phyloP scores from a whole-genome alignment of 2,113 vertebrate genomes.

The Pelusios castaneus region DNA sequence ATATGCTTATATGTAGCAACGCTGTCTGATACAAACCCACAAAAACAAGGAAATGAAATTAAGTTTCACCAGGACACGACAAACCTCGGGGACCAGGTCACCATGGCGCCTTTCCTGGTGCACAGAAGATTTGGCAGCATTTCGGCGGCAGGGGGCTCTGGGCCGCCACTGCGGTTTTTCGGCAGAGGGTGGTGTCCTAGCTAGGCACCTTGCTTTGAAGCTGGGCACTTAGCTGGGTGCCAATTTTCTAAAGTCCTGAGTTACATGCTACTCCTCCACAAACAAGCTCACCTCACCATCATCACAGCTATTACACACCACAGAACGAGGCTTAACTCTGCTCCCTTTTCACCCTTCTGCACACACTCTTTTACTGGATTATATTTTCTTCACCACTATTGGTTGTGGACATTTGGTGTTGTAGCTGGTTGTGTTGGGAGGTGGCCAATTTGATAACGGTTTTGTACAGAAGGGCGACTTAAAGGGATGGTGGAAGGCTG shows the following conservation, averaged over 20 bases:
- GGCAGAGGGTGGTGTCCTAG: too few relatives aligned
- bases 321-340: neutral
- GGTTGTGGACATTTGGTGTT: conserved; percentile 9
- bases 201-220: too few relatives aligned
- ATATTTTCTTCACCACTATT: neutral
- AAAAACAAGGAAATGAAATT: neutral
- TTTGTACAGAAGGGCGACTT: conserved; percentile 1
- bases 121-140: too few relatives aligned
- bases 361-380: neutral
- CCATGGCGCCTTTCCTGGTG: too few relatives aligned
- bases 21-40: neutral
- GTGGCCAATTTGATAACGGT: conserved; percentile 28
- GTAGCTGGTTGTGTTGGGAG: conserved; percentile 13
- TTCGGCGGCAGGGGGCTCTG: too few relatives aligned
- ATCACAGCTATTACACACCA: neutral
- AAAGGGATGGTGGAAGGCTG: conserved; percentile 4
- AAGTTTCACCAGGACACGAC: neutral
- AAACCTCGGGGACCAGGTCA: too few relatives aligned
- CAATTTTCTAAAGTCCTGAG: too few relatives aligned
- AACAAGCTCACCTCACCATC: neutral
- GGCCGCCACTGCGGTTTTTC: too few relatives aligned
- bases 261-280: neutral
- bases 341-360: neutral
- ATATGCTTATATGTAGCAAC: neutral
- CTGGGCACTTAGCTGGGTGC: too few relatives aligned